Percentiles rank a stretch among this genome's conserved stretches.
phyloP scores from a whole-genome alignment of 2,888 invertebrate species.

The Neoscelio sp. region DNA sequence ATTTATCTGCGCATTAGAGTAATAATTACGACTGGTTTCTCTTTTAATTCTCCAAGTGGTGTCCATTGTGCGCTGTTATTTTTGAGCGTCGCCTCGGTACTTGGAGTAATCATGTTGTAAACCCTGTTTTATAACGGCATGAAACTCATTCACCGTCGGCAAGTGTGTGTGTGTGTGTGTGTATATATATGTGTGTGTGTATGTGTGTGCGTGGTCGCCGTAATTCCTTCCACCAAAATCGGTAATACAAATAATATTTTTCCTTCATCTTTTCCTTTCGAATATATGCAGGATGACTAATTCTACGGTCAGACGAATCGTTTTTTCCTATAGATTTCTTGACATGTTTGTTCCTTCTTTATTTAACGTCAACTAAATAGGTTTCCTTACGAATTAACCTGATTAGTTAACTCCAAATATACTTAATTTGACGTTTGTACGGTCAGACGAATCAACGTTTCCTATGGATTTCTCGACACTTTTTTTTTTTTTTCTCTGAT shows the following conservation, averaged over 20 bases:
- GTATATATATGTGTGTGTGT: too few species aligned
- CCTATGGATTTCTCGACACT: too few species aligned
- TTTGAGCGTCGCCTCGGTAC: constrained; percentile 5
- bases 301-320: constrained; percentile 14
- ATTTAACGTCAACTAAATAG: neutral
- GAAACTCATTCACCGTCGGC: constrained; percentile 39
- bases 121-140: constrained; percentile 44
- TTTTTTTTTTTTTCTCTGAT: too few species aligned
- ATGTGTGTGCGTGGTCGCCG: too few species aligned
- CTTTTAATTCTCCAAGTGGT: constrained; percentile 10
- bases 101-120: constrained; percentile 43
- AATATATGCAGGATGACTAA: constrained; percentile 46
- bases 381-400: neutral
- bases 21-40: constrained; percentile 18
- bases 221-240: constrained; percentile 37
- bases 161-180: too few species aligned
- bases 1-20: constrained; percentile 5
- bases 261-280: constrained; percentile 44
- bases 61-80: constrained; percentile 15
- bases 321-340: neutral
- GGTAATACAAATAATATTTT: constrained; percentile 37
- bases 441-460: too few species aligned
- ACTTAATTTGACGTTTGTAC: too few species aligned
- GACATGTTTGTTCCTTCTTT: constrained; percentile 2
- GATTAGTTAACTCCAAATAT: neutral